phyloP scores from a whole-genome alignment of 1,140 invertebrate genomes.

The Ceratina australensis region DNA sequence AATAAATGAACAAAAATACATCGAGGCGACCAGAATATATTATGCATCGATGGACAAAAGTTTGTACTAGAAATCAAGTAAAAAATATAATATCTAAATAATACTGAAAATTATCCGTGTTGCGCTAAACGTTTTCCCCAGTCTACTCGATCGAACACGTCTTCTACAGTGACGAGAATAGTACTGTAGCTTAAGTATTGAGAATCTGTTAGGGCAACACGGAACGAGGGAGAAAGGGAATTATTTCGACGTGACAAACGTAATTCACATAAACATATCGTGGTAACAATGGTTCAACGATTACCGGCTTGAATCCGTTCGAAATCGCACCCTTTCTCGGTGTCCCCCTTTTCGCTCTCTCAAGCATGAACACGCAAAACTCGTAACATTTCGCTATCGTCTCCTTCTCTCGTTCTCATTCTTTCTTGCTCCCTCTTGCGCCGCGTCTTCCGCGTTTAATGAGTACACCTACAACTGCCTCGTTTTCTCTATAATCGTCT shows the following conservation, averaged over 20 bases:
- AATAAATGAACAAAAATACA: neutral
- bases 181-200: neutral
- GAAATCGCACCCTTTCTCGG: conserved; percentile 17
- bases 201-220: neutral
- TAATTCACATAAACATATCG: conserved; percentile 14
- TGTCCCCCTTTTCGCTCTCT: conserved; percentile 33
- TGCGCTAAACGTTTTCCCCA: neutral
- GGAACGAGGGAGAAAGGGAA: conserved; percentile 18
- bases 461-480: conserved; percentile 49
- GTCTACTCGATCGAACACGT: neutral
- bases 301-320: conserved; percentile 25
- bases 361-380: conserved; percentile 36
- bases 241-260: conserved; percentile 25
- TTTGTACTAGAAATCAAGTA: neutral
- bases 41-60: neutral
- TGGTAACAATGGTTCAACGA: conserved; percentile 36
- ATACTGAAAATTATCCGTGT: conserved; percentile 15
- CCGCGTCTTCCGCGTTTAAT: conserved; percentile 32
- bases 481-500: conserved; percentile 54
- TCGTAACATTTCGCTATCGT: conserved; percentile 11
- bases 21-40: neutral
- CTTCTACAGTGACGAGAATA: neutral
- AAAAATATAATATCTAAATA: conserved; percentile 16
- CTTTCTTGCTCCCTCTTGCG: conserved; percentile 42
- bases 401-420: conserved; percentile 42